These are phyloP conservation scores for Nemurella pictetii DNA, from an alignment of 2,888 invertebrate species.

Conservation along the genomic window DNA sequence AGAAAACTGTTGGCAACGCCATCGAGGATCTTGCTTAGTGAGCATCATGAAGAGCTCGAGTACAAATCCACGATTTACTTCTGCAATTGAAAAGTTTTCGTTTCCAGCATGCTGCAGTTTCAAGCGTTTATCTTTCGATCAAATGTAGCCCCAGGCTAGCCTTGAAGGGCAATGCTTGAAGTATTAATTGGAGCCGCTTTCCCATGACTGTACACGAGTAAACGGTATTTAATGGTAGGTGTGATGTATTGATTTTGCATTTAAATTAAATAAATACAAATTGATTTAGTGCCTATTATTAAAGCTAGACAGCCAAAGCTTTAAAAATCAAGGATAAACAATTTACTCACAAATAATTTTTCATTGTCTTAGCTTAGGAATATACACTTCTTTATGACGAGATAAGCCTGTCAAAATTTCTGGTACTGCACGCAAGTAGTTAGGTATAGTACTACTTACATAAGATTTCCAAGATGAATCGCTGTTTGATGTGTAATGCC, in stretches of 20 bases:
- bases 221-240: background rate
- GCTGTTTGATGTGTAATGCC: background rate
- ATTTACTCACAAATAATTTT: background rate
- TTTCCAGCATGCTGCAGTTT: too few relatives aligned
- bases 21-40: too few relatives aligned
- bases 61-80: too few relatives aligned
- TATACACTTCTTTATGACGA: background rate
- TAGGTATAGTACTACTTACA: background rate
- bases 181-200: background rate
- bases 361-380: background rate
- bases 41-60: too few relatives aligned
- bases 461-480: background rate
- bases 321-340: background rate
- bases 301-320: background rate
- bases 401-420: background rate
- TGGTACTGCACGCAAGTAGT: too few relatives aligned
- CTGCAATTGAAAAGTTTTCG: too few relatives aligned
- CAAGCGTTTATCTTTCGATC: background rate
- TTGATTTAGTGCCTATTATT: background rate
- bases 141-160: background rate
- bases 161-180: background rate
- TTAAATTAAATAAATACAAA: background rate
- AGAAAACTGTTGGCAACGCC: too few relatives aligned
- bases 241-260: background rate
- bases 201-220: background rate